A percentile compares a stretch with the other conserved stretches of the same genome.
Evolutionary conservation across 2,888 invertebrate genomes (phyloP).

Genomic region (Eucriotettix oculatus): DNA sequence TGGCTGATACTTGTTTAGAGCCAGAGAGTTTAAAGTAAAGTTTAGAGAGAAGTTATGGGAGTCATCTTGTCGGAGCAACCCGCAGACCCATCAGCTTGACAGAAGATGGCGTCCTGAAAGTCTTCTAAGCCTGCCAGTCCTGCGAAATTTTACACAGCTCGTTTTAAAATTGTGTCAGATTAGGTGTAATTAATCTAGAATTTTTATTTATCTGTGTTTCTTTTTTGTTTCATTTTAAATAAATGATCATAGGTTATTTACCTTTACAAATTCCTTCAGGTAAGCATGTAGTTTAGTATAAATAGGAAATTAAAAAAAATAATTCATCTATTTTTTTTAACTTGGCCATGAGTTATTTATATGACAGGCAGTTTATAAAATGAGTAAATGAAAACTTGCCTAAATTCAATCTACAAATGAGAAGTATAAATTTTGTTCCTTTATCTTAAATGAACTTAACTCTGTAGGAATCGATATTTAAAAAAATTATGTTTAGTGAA

Average conservation of each 20-base stretch:
- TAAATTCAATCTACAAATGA: too few relatives aligned
- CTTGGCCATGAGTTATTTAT: too few relatives aligned
- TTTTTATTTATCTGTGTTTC: not conserved
- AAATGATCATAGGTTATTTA: too few relatives aligned
- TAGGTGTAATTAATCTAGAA: not conserved
- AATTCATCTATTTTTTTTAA: not conserved
- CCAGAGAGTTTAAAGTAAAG: not conserved
- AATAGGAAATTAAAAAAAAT: not conserved
- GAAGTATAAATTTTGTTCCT: too few relatives aligned
- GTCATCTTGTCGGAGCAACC: not conserved
- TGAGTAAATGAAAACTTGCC: too few relatives aligned
- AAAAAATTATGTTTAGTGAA: too few relatives aligned
- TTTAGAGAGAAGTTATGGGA: not conserved
- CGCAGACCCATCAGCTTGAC: not conserved
- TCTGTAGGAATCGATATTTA: too few relatives aligned
- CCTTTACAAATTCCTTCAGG: too few relatives aligned
- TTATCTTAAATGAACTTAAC: too few relatives aligned
- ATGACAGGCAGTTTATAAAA: too few relatives aligned
- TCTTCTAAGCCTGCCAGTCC: slow-evolving; percentile 3
- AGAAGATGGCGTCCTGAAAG: not conserved
- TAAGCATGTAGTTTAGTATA: too few relatives aligned
- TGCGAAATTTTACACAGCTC: slow-evolving; percentile 12
- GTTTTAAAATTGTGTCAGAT: slow-evolving; percentile 6
- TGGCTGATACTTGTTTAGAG: not conserved
- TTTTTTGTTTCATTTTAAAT: not conserved